Conservation (phyloP, 1,140 invertebrate genomes). For the Brachionus asplanchnoidis region DNA sequence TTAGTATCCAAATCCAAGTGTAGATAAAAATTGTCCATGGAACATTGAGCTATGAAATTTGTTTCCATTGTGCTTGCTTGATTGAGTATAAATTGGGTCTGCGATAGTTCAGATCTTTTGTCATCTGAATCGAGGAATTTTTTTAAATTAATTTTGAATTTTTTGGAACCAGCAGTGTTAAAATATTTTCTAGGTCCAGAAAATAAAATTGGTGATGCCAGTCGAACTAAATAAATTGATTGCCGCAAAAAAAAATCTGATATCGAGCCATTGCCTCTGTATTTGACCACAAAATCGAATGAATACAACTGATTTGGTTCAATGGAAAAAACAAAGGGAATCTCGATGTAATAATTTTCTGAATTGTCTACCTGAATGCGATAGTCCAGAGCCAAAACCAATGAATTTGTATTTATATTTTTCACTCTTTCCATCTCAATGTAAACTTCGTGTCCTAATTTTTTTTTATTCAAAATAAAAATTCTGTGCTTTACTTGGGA, state of each 20-base stretch:
- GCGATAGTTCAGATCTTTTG: not conserved
- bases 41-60: not conserved
- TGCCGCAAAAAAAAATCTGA: not conserved
- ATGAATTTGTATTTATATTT: not conserved
- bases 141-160: not conserved
- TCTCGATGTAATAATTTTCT: not conserved
- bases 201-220: not conserved
- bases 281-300: not conserved
- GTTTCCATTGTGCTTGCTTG: not conserved
- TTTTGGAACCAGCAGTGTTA: not conserved
- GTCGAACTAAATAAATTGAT: not conserved
- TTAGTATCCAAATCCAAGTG: not conserved
- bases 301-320: conserved; percentile 17
- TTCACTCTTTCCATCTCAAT: not conserved
- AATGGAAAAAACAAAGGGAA: not conserved
- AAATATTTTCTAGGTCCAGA: not conserved
- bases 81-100: not conserved
- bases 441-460: not conserved
- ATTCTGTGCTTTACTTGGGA: not conserved
- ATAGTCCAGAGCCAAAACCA: conserved; percentile 18
- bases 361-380: not conserved
- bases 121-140: not conserved
- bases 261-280: not conserved
- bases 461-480: not conserved
- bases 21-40: not conserved